Base-by-base conservation (phyloP, 2,888 invertebrate genomes). In the Polietes domitor region DNA sequence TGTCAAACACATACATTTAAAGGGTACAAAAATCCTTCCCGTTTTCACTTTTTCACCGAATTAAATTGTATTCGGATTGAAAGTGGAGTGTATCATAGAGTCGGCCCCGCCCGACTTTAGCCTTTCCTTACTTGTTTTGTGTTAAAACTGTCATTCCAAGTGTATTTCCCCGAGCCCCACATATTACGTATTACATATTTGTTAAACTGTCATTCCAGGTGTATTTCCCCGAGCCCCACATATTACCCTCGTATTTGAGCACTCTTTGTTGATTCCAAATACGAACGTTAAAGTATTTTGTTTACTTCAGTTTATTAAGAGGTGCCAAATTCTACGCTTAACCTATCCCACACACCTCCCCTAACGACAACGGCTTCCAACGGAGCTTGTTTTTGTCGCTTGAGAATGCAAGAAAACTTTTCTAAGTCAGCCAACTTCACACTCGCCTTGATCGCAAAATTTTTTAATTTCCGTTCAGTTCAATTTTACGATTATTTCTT, bases 241-340 rank as follows among this genome's bases (percentile, higher is more conserved):
- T 19, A 65, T 37, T 37, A 68, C 72, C 73, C 68, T 43, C 68
- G 1, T 68, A 3, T 17, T 32, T 9, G 6, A 37, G 1, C 1
- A 65, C 12, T 2, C 0, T 1, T 9, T 68, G 19, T 24, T 32
- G 73, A 32, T 82, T 82, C 82, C 73, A 68, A 50, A 68, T 78
- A 43, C 37, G 53, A 77, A 82, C 79, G 79, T 80, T 74, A 6
- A 80, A 82, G 74, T 77, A 85, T 82, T 82, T 82, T 26, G 72
- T 75, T 75, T 55, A 63, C 50, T 68, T 68, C 43, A 72, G 68
- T 65, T 68, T 26, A 19, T 74, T 70, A 32, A 9, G 28, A 10
- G 77, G 71, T 85, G 82, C 82, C 82, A 84, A 78, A 58, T 53
- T 28, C 41, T 43, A 17, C 37, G 12, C 28, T 12, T 17, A 28